Conservation (phyloP, 2,797 vertebrate genomes). For the Hyperoplus lanceolatus region DNA sequence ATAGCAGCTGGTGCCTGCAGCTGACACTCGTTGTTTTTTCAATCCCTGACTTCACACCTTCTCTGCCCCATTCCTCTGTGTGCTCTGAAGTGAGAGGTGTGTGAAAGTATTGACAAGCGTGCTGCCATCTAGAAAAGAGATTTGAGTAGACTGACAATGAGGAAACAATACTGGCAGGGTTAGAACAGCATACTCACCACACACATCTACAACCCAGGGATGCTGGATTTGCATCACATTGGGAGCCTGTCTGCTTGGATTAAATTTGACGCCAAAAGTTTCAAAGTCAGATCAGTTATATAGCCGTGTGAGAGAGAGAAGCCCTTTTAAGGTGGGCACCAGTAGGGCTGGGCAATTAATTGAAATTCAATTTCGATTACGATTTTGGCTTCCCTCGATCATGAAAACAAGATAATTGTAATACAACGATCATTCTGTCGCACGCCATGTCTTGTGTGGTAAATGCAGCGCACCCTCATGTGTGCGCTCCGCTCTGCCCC, state of each 20-base stretch:
- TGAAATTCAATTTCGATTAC: too few relatives aligned
- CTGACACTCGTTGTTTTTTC: slow-evolving; percentile 69
- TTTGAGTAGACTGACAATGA: slow-evolving; percentile 65
- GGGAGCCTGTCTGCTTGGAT: slow-evolving; percentile 31
- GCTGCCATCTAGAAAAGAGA: slow-evolving; percentile 67
- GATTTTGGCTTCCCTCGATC: too few relatives aligned
- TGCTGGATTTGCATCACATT: slow-evolving; percentile 61
- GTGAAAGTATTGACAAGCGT: slow-evolving; percentile 74
- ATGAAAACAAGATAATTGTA: too few relatives aligned
- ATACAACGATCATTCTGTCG: too few relatives aligned
- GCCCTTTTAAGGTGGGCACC: too few relatives aligned
- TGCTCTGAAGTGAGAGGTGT: slow-evolving; percentile 59
- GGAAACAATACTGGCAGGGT: slow-evolving; percentile 72
- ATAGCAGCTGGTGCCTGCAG: slow-evolving; percentile 78
- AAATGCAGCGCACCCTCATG: too few relatives aligned
- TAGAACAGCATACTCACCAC: slow-evolving; percentile 62
- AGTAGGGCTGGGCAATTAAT: too few relatives aligned
- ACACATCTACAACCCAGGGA: slow-evolving; percentile 39
- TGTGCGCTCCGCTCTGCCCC: too few relatives aligned
- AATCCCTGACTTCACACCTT: slow-evolving; percentile 62
- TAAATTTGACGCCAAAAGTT: slow-evolving; percentile 47
- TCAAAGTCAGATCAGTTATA: slow-evolving; percentile 49
- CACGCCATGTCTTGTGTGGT: too few relatives aligned
- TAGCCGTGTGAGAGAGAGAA: slow-evolving; percentile 12
- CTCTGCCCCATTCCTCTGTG: slow-evolving; percentile 44